These are phyloP conservation scores for Batillaria attramentaria DNA, from an alignment of 1,140 invertebrate species.

Conservation along the genomic window DNA sequence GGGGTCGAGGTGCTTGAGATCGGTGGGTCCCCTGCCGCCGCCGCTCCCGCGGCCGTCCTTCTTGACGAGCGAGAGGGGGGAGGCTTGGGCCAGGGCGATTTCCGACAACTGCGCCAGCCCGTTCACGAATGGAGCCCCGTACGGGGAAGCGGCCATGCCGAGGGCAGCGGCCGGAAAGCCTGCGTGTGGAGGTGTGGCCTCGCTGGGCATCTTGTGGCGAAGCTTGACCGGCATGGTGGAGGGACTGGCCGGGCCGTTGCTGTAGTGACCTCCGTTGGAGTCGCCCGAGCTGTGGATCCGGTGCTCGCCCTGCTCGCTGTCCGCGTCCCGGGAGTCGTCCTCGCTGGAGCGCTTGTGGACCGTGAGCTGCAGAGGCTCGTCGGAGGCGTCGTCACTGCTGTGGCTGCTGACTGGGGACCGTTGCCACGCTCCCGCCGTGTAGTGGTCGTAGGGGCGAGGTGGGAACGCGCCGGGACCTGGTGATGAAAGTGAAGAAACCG, in stretches of 20 bases:
- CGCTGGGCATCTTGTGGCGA: constrained; percentile 57
- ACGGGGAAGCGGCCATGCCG: constrained; percentile 43
- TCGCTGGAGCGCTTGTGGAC: constrained; percentile 36
- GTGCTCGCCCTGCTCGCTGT: constrained; percentile 1
- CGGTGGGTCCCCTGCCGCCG: background rate
- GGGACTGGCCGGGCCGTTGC: constrained; percentile 38
- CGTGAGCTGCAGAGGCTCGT: constrained; percentile 50
- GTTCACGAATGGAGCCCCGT: constrained; percentile 44
- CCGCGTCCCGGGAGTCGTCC: background rate
- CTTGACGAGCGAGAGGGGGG: constrained; percentile 51
- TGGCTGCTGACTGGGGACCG: constrained; percentile 38
- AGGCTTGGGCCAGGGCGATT: constrained; percentile 58
- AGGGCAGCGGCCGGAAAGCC: constrained; percentile 19
- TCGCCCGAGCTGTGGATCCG: background rate
- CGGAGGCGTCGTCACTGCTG: constrained; percentile 34
- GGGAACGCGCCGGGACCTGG: background rate
- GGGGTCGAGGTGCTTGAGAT: constrained; percentile 50
- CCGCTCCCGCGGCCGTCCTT: constrained; percentile 28
- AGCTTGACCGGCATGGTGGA: constrained; percentile 62
- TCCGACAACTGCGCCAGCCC: constrained; percentile 67
- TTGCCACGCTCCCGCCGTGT: background rate
- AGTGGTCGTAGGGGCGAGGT: constrained; percentile 1
- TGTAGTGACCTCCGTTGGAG: constrained; percentile 23
- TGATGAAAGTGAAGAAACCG: background rate
- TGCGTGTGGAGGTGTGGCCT: constrained; percentile 26